Evolutionary conservation across 2,797 vertebrate genomes (phyloP), one percentile per base, ranked within the genome.

Genomic region (Pangasius krempfi): DNA sequence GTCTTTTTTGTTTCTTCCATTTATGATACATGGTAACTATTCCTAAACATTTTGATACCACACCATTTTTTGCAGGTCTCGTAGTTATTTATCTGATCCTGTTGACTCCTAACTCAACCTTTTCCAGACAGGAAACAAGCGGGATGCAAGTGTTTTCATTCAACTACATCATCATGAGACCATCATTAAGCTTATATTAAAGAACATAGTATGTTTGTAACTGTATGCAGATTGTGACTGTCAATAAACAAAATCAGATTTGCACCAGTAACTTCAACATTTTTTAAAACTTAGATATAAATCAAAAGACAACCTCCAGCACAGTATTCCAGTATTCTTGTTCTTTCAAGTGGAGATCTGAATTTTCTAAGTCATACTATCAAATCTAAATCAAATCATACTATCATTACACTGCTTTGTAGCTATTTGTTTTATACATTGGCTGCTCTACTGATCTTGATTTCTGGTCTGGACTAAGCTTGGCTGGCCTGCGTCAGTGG

Each of bases 391-490:
- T 44, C 44, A 44, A 47, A 47, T 54, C 30, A 56, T 80, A 33
- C n/a, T 22, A 33, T 33, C 18, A 80, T 58, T 58, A 60, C 4
- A 58, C 1, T 79, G 30, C 3, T 56, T 56, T 79, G 52, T 79
- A 20, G 8, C n/a, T 79, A 20, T 79, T 79, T 73, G 16, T 72
- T 54, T 78, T 20, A 79, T 20, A 33, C n/a, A 12, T 0, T 78
- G 27, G n/a, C 1, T 58, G n/a, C 56, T 80, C 25, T 64, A 27
- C 50, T 52, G 10, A 20, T 52, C 27, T 80, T 84, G 47, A 72
- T 80, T 27, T 16, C 47, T 56, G 86, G 62, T 88, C 83, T 90
- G 33, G 47, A 90, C 4, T 72, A 79, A 47, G 25, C n/a, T 70
- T 85, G 86, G 70, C 75, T 86, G 40, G 66, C 7, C n/a, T 86